phyloP scores from a whole-genome alignment of 2,113 vertebrate species.

The Mus musculus region GRCm39 chr11:95948501-95949000 shows the following conservation, averaged over 20 bases:
- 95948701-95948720: not conserved
- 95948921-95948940: too few species aligned
- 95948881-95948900: too few species aligned
- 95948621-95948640: not conserved
- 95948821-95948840: too few species aligned
- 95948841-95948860: too few species aligned
- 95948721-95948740: not conserved
- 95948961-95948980: not conserved
- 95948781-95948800: not conserved
- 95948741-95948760: not conserved
- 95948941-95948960: too few species aligned
- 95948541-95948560: conserved; percentile 35
- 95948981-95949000: not conserved
- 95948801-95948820: not conserved
- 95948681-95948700: not conserved
- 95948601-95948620: not conserved
- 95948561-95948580: conserved; percentile 9
- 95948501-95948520: not conserved
- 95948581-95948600: conserved; percentile 25
- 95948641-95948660: not conserved
- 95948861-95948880: too few species aligned
- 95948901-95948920: too few species aligned
- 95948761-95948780: not conserved
- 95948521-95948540: not conserved
- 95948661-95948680: not conserved